Percentiles rank a stretch among this genome's conserved stretches.
Evolutionary conservation across 2,113 vertebrate genomes (phyloP).

Genomic region (Nestor notabilis): DNA sequence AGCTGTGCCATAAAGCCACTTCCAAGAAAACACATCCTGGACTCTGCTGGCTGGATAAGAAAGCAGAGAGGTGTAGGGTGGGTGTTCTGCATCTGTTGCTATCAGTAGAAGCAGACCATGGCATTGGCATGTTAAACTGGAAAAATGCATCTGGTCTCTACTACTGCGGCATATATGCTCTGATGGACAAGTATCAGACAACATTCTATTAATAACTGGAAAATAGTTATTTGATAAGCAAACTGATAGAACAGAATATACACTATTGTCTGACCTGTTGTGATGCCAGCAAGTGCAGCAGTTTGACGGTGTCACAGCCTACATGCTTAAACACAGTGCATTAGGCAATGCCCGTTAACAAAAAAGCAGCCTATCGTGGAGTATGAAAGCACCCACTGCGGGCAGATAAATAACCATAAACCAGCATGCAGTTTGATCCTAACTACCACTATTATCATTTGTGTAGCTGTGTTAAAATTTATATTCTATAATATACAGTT

Average conservation of each 20-base stretch:
- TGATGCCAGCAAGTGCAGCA: neutral
- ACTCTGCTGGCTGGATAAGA: neutral
- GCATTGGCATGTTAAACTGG: neutral
- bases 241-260: neutral
- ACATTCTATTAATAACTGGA: neutral
- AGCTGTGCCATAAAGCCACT: neutral
- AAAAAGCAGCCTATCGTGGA: neutral
- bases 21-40: neutral
- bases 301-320: neutral
- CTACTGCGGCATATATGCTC: neutral
- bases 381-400: slow-evolving; percentile 16
- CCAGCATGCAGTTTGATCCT: neutral
- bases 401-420: slow-evolving; percentile 49
- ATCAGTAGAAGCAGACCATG: neutral
- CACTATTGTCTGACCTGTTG: neutral
- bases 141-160: neutral
- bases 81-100: no score
- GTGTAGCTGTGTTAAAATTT: slow-evolving; percentile 1
- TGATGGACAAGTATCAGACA: neutral
- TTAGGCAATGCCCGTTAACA: neutral
- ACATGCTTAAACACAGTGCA: neutral
- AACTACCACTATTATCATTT: slow-evolving; percentile 4
- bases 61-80: neutral
- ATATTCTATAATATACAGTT: neutral
- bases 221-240: neutral